A percentile compares a stretch with the other conserved stretches of the same genome.
phyloP scores from a whole-genome alignment of 2,888 invertebrate genomes.

The Catocala sponsa region DNA sequence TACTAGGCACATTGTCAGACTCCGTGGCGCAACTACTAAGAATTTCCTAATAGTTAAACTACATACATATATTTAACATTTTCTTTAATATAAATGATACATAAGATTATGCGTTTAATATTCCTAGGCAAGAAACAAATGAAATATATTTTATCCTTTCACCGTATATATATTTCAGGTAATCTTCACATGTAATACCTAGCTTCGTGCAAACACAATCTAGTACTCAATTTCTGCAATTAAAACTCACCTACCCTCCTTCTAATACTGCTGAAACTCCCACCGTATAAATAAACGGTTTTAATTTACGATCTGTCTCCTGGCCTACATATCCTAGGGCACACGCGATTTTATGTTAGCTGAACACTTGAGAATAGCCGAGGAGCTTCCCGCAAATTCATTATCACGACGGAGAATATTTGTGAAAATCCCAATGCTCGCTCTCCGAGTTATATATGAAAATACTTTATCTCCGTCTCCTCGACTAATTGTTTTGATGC shows the following conservation, averaged over 20 bases:
- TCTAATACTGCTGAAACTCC: slow-evolving; percentile 26
- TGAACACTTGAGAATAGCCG: slow-evolving; percentile 40
- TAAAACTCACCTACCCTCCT: slow-evolving; percentile 17
- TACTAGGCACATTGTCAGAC: too few species aligned
- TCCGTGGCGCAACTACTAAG: too few species aligned
- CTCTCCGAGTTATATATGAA: slow-evolving; percentile 25
- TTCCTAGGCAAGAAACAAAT: too few species aligned
- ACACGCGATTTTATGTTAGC: slow-evolving; percentile 40
- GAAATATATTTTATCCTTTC: too few species aligned
- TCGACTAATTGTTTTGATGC: slow-evolving; percentile 33
- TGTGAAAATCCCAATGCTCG: slow-evolving; percentile 27
- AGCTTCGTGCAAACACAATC: neutral
- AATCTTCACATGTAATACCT: too few species aligned
- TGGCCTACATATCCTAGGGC: slow-evolving; percentile 43
- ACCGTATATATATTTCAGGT: too few species aligned
- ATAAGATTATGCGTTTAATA: too few species aligned
- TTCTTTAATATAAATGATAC: too few species aligned
- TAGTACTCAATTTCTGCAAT: slow-evolving; percentile 18
- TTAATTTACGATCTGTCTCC: slow-evolving; percentile 49
- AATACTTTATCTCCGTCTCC: slow-evolving; percentile 37
- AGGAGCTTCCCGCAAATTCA: slow-evolving; percentile 44
- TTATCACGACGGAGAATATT: slow-evolving; percentile 39
- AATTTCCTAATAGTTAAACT: too few species aligned
- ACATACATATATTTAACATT: too few species aligned
- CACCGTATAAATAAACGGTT: slow-evolving; percentile 31